A percentile compares a stretch with the other conserved stretches of the same genome.
These are phyloP conservation scores for Fopius arisanus DNA, from an alignment of 1,140 invertebrate species.

Conservation along the genomic window DNA sequence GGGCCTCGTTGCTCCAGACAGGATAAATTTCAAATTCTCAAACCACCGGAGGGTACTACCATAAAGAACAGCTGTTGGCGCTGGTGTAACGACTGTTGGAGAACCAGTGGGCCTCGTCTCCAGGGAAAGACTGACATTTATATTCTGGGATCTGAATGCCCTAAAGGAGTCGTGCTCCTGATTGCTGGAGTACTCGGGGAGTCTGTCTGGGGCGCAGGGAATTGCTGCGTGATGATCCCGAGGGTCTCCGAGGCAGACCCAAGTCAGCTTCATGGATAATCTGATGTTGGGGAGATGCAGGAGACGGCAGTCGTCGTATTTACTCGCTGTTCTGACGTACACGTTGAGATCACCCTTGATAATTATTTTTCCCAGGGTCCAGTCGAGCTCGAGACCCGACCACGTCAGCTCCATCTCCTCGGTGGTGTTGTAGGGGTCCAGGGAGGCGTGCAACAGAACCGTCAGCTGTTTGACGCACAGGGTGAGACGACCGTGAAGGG, in stretches of 20 bases:
- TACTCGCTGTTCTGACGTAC: conserved; percentile 94
- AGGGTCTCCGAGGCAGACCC: conserved; percentile 91
- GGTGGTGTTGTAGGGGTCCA: conserved; percentile 98
- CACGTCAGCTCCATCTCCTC: conserved; percentile 99
- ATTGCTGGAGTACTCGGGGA: conserved; percentile 97
- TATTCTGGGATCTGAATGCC: conserved; percentile 92
- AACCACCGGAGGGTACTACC: conserved; percentile 94
- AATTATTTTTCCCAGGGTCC: conserved; percentile 84
- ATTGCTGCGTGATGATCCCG: conserved; percentile 97
- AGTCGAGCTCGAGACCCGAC: conserved; percentile 90
- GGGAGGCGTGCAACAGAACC: conserved; percentile 89
- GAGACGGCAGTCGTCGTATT: conserved; percentile 96
- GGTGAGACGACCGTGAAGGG: conserved; percentile 92
- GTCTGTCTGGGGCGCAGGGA: conserved; percentile 94
- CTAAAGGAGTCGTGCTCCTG: conserved; percentile 88
- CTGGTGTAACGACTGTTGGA: conserved; percentile 68
- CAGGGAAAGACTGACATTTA: conserved; percentile 87
- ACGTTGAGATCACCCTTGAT: conserved; percentile 72
- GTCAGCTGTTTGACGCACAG: conserved; percentile 86
- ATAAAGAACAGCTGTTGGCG: conserved; percentile 84
- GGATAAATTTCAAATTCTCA: conserved; percentile 93
- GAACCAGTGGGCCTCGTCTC: conserved; percentile 81
- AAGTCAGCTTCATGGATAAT: conserved; percentile 85
- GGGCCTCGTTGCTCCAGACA: conserved; percentile 94
- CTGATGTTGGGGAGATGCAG: conserved; percentile 90